Conservation (phyloP, 2,888 invertebrate species). For the Idaea straminata region DNA sequence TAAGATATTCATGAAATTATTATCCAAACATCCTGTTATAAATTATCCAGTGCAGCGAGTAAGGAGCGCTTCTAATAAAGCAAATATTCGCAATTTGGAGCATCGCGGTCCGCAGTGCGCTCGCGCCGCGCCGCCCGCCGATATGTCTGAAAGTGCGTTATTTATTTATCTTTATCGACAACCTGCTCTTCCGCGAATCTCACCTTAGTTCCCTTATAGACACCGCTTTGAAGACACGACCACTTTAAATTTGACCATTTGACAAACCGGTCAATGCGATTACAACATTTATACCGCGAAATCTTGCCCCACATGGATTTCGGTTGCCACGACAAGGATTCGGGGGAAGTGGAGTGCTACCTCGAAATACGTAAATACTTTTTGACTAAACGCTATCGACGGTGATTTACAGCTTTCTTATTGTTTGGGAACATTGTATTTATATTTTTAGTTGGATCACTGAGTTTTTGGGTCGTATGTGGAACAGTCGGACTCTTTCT, state of each 20-base stretch:
- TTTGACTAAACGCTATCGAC: conserved; percentile 62
- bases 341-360: conserved; percentile 85
- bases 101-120: conserved; percentile 57
- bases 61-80: conserved; percentile 49
- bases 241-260: conserved; percentile 45
- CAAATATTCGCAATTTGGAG: conserved; percentile 64
- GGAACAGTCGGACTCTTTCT: conserved; percentile 66
- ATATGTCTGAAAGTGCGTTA: conserved; percentile 75
- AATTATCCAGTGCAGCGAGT: conserved; percentile 46
- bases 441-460: conserved; percentile 77
- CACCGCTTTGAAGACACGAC: conserved; percentile 67
- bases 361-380: conserved; percentile 83
- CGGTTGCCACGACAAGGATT: conserved; percentile 83
- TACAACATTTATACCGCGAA: conserved; percentile 37
- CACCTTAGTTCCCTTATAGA: conserved; percentile 69
- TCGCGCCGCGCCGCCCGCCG: conserved; percentile 62
- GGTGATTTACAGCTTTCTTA: conserved; percentile 61
- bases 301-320: conserved; percentile 77
- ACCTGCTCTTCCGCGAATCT: conserved; percentile 55
- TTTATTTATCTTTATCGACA: conserved; percentile 69
- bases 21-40: conserved; percentile 68
- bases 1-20: conserved; percentile 51
- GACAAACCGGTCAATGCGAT: conserved; percentile 57
- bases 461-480: conserved; percentile 76
- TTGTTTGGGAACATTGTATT: conserved; percentile 73